Conservation (phyloP, 1,140 invertebrate genomes). For the Hydropsyche tenuis region DNA sequence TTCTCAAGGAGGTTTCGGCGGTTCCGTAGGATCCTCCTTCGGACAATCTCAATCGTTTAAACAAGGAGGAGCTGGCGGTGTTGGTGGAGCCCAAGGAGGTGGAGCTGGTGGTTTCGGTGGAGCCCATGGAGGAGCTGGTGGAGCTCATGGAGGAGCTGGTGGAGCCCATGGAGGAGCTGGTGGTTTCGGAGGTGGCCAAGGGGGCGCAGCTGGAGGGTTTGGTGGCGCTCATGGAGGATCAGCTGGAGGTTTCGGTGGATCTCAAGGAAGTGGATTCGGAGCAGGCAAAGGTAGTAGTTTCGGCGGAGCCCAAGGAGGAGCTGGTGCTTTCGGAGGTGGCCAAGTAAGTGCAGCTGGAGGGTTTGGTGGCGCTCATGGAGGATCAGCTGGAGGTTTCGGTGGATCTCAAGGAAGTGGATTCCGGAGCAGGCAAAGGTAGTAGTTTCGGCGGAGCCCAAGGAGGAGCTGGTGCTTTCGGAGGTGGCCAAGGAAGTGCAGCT, state of each 20-base stretch:
- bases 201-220: neutral
- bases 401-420: slow-evolving; percentile 14
- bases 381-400: neutral
- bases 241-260: slow-evolving; percentile 10
- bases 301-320: neutral
- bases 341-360: neutral
- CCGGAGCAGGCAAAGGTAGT: neutral
- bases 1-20: slow-evolving; percentile 5
- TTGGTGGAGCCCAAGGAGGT: neutral
- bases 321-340: neutral
- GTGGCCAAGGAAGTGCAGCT: neutral
- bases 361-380: neutral
- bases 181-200: slow-evolving; percentile 18
- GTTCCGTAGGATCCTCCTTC: neutral
- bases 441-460: neutral
- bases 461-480: neutral
- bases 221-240: neutral
- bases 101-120: neutral
- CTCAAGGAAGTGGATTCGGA: slow-evolving; percentile 18
- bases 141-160: neutral
- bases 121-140: neutral
- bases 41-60: neutral
- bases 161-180: neutral
- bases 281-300: too few species aligned
- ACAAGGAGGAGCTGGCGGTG: neutral